Base-by-base conservation (phyloP, 53 echinoderm and acorn worm species). In the Stichopus horrens region DNA sequence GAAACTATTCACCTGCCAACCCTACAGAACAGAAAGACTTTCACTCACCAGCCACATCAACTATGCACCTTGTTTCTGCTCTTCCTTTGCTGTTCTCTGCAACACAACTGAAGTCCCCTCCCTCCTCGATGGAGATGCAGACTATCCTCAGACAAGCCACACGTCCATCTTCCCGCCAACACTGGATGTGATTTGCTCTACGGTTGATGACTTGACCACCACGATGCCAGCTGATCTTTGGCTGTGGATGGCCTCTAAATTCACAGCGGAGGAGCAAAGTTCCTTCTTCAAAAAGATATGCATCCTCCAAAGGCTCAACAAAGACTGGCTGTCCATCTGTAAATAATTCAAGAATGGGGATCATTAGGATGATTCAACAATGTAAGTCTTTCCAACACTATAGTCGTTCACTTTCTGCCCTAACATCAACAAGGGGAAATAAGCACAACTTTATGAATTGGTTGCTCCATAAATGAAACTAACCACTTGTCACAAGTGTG, bases 191-290 rank as follows among this genome's bases (percentile, higher is more conserved):
- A 21, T 93, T 93, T 19, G 87, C 87, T 20, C 87, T 54, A 1
- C 87, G 55, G 54, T 87, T 87, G 87, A 93, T 82, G 87, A 86
- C 84, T 71, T 89, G 86, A 65, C 90, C 93, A 53, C 89, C 76
- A 21, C 90, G 87, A 83, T 82, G 91, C 93, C 93, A 93, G 5
- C 76, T 23, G 7, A 93, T 83, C 6, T 87, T 91, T 4, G 91
- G 76, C 59, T 74, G 83, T 16, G 93, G 91, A 52, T 84, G 78
- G 86, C 91, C 93, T 83, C 76, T 91, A 77, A 93, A 86, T 83
- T 89, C 83, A 76, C 93, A 93, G 83, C 75, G 89, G 74, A 93
- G 88, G 7, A 74, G 76, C 76, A 93, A 88, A 88, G 91, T 91
- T 54, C 91, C 91, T 67, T 91, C 93, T 55, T 87, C 79, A n/a